A percentile compares a stretch with the other conserved stretches of the same genome.
Evolutionary conservation across 2,888 invertebrate genomes (phyloP).

Genomic region (Oscheius sp.): DNA sequence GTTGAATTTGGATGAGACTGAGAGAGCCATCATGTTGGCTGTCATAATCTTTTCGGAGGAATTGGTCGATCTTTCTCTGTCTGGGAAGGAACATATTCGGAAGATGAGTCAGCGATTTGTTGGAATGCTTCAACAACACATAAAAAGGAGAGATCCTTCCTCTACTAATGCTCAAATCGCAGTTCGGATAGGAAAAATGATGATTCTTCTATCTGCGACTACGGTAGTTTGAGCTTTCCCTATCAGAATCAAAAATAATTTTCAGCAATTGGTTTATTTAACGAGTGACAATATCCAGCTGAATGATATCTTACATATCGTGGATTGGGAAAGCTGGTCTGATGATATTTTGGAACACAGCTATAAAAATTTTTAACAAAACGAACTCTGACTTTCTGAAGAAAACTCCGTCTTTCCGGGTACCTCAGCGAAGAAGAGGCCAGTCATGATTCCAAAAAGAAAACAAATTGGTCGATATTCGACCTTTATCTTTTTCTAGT

Average conservation of each 20-base stretch:
- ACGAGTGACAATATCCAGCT: slow-evolving; percentile 62
- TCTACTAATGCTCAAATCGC: slow-evolving; percentile 39
- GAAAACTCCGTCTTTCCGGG: no score
- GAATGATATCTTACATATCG: slow-evolving; percentile 59
- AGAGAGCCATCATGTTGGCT: slow-evolving; percentile 55
- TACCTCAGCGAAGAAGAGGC: no score
- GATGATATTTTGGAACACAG: slow-evolving; percentile 30
- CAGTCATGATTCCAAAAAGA: no score
- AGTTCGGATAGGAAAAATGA: slow-evolving; percentile 57
- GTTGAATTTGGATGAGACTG: slow-evolving; percentile 53
- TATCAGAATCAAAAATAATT: not conserved
- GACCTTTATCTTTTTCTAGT: no score
- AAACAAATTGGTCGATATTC: no score
- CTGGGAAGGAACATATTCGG: slow-evolving; percentile 47
- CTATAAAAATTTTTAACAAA: slow-evolving; percentile 30
- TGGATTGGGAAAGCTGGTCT: slow-evolving; percentile 30
- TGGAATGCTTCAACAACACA: slow-evolving; percentile 49
- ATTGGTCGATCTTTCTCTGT: slow-evolving; percentile 41
- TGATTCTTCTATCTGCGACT: slow-evolving; percentile 59
- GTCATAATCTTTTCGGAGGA: slow-evolving; percentile 56
- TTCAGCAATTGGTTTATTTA: slow-evolving; percentile 63
- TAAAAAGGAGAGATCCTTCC: slow-evolving; percentile 35
- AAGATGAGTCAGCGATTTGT: slow-evolving; percentile 43
- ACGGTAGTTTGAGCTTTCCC: slow-evolving; percentile 45
- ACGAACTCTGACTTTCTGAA: no score